Evolutionary conservation across 2,113 vertebrate species (phyloP).

Genomic region (Pseudorectes ferrugineus): DNA sequence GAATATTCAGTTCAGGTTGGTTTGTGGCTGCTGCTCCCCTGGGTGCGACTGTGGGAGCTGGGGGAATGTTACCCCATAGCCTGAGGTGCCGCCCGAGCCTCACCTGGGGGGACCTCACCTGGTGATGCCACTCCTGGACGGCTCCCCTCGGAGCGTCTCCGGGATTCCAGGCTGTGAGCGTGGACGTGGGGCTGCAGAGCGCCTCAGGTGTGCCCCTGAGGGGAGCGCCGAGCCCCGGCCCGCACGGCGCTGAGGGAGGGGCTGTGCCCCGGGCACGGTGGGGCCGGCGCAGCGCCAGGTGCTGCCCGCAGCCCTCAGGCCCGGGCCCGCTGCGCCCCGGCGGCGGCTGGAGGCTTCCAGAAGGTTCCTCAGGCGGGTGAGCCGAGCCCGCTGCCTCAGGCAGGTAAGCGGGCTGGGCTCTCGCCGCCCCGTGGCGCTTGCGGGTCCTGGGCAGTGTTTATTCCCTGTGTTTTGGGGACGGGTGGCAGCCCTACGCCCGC

Average conservation of each 20-base stretch:
- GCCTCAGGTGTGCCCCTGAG: fast-evolving
- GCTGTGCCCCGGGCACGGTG: neutral
- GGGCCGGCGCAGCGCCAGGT: fast-evolving
- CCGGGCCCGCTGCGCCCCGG: fast-evolving
- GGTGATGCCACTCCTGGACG: fast-evolving
- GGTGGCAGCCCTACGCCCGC: fast-evolving
- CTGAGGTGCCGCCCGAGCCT: fast-evolving
- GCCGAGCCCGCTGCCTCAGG: neutral
- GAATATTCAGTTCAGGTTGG: fast-evolving
- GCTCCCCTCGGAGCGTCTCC: fast-evolving
- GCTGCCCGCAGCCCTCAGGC: neutral
- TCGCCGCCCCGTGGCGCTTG: fast-evolving
- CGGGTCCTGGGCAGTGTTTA: fast-evolving
- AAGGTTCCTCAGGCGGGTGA: neutral
- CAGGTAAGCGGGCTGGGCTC: fast-evolving
- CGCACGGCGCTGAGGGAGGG: fast-evolving
- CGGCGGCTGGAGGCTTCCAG: fast-evolving
- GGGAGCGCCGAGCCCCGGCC: fast-evolving
- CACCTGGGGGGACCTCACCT: neutral
- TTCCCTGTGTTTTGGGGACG: neutral
- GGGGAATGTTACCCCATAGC: fast-evolving
- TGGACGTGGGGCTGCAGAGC: fast-evolving
- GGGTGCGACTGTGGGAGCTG: fast-evolving
- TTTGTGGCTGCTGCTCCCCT: neutral
- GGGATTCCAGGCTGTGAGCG: fast-evolving